Percentiles rank a stretch among this genome's conserved stretches.
These are phyloP conservation scores for Dromius quadrimaculatus DNA, from an alignment of 2,888 invertebrate genomes.

Conservation along the genomic window DNA sequence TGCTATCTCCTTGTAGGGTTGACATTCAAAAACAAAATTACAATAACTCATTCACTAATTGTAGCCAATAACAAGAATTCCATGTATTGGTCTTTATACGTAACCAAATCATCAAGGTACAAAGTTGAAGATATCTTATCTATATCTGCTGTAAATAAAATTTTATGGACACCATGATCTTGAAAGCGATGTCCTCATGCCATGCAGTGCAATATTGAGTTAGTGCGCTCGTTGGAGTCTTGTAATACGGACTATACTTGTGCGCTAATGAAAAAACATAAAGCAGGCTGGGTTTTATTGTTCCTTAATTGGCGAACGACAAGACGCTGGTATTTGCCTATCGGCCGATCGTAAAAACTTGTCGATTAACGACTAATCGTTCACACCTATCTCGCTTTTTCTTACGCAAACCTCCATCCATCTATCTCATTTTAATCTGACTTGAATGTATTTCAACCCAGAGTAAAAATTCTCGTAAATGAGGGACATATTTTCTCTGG, in stretches of 20 bases:
- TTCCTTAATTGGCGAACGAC: conserved; percentile 51
- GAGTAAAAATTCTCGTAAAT: conserved; percentile 33
- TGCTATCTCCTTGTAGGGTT: not conserved
- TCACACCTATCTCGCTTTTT: conserved; percentile 17
- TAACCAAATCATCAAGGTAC: conserved; percentile 33
- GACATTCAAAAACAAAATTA: conserved; percentile 12
- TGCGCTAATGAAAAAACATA: conserved; percentile 45
- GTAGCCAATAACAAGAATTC: not conserved
- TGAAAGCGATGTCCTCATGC: conserved; percentile 9
- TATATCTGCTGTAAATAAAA: conserved; percentile 33
- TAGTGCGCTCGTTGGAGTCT: not conserved
- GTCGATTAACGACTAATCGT: conserved; percentile 52
- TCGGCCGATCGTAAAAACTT: conserved; percentile 48
- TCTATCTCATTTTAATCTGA: conserved; percentile 1
- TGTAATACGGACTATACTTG: not conserved
- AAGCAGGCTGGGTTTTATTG: conserved; percentile 48
- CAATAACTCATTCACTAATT: conserved; percentile 14
- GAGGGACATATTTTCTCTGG: conserved; percentile 28
- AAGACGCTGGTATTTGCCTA: conserved; percentile 49
- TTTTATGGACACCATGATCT: conserved; percentile 9
- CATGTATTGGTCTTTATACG: conserved; percentile 3
- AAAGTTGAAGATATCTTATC: conserved; percentile 38
- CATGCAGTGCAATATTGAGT: conserved; percentile 25
- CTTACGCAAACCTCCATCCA: not conserved
- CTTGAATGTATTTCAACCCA: conserved; percentile 27